Percentiles rank a stretch among this genome's conserved stretches.
These are phyloP conservation scores for Muricea muricata DNA, from an alignment of 92 coral and sea anemone species.

Conservation along the genomic window DNA sequence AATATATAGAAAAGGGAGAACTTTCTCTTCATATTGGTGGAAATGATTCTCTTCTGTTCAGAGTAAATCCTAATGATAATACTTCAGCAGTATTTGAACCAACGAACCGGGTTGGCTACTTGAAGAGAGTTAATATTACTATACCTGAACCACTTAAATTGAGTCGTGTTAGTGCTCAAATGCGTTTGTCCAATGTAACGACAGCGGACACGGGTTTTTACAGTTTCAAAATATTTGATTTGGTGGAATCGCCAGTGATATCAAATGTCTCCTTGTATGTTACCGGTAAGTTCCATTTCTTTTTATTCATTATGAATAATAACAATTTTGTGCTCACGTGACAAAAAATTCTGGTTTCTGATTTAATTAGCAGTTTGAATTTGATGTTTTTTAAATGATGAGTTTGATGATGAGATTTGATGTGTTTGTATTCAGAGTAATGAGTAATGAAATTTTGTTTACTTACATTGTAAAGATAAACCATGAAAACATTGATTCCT, in stretches of 20 bases:
- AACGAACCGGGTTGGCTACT: too few species aligned
- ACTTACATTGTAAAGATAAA: too few species aligned
- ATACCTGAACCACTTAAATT: not conserved
- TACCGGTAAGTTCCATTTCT: not conserved
- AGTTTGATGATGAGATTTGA: too few species aligned
- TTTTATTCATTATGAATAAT: not conserved
- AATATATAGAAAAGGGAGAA: not conserved
- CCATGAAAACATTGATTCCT: too few species aligned
- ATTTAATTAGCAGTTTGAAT: too few species aligned
- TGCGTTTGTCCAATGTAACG: not conserved
- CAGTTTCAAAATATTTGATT: not conserved
- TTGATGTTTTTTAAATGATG: too few species aligned
- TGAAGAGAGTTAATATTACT: not conserved
- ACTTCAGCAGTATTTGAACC: not conserved
- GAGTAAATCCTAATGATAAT: not conserved
- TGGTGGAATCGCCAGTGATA: too few species aligned
- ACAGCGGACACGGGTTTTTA: constrained; percentile 10
- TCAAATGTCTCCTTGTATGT: constrained; percentile 3
- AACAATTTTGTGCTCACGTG: too few species aligned
- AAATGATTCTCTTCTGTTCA: not conserved
- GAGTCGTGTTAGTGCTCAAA: not conserved
- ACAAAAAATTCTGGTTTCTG: too few species aligned
- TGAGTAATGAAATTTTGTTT: too few species aligned
- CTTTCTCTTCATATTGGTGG: not conserved
- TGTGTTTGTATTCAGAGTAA: too few species aligned